These are phyloP conservation scores for Zootoca vivipara DNA, from an alignment of 2,113 vertebrate genomes.

Conservation along the genomic window DNA sequence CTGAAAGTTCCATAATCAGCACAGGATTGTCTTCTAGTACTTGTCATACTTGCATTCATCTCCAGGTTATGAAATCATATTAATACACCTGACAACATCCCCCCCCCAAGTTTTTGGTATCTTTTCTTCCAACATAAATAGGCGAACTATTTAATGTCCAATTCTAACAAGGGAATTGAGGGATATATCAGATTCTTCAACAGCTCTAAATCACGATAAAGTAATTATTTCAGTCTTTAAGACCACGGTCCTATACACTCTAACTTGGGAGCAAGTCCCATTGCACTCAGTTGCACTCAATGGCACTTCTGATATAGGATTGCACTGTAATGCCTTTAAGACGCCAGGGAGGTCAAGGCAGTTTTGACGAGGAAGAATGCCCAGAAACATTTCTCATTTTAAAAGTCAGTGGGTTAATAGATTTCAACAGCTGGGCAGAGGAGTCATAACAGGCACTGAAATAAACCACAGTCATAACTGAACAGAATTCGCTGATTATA, in stretches of 20 bases:
- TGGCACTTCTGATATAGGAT: not conserved
- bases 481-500: not conserved
- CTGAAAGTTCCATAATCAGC: not conserved
- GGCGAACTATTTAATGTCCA: not conserved
- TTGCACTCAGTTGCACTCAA: not conserved
- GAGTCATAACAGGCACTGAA: conserved; percentile 53
- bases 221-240: not conserved
- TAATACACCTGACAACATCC: not conserved
- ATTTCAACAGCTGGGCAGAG: fast-evolving
- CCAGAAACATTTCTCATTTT: conserved; percentile 3
- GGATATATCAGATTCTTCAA: not conserved
- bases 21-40: not conserved
- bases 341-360: not conserved
- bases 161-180: not conserved
- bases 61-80: not conserved
- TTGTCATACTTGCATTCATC: not conserved
- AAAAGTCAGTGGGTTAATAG: not conserved
- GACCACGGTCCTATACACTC: not conserved
- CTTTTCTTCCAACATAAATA: not conserved
- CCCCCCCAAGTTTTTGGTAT: not conserved
- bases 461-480: not conserved
- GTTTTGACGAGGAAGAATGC: not conserved
- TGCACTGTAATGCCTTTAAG: not conserved
- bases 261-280: not conserved
- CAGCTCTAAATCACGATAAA: not conserved